Evolutionary conservation across 2,888 invertebrate species (phyloP).

Genomic region (Drosophila parthenogenetica): DNA sequence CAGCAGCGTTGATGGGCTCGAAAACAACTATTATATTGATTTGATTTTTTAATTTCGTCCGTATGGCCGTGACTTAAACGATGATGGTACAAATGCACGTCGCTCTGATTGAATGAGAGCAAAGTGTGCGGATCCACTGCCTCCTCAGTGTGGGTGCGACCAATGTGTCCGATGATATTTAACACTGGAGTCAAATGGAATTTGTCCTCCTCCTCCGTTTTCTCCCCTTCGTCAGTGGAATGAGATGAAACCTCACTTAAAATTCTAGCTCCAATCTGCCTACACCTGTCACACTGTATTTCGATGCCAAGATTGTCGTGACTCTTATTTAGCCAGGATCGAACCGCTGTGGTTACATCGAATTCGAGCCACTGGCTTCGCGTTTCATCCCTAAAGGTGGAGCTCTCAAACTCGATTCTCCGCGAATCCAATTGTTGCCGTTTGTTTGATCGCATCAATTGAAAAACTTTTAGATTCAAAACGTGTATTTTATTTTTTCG

Average conservation of each 20-base stretch:
- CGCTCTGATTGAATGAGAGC: slow-evolving; percentile 43
- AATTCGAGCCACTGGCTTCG: slow-evolving; percentile 87
- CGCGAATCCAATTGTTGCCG: slow-evolving; percentile 83
- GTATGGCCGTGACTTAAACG: slow-evolving; percentile 8
- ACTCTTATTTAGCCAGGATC: slow-evolving; percentile 85
- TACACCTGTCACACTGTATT: slow-evolving; percentile 86
- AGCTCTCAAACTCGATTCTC: slow-evolving; percentile 81
- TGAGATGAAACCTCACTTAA: slow-evolving; percentile 67
- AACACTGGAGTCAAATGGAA: slow-evolving; percentile 81
- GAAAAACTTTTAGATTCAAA: slow-evolving; percentile 73
- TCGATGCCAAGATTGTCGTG: slow-evolving; percentile 86
- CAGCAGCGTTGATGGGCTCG: slow-evolving; percentile 87
- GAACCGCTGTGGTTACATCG: slow-evolving; percentile 86
- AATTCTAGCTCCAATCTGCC: slow-evolving; percentile 84
- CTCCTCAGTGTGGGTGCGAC: slow-evolving; percentile 62
- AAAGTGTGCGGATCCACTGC: slow-evolving; percentile 20
- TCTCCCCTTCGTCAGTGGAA: no score
- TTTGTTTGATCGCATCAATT: slow-evolving; percentile 66
- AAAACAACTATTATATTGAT: slow-evolving; percentile 86
- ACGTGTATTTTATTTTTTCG: slow-evolving; percentile 5
- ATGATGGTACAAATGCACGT: slow-evolving; percentile 52
- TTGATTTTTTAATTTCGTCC: slow-evolving; percentile 50
- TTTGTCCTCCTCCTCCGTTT: slow-evolving; percentile 15
- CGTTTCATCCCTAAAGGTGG: slow-evolving; percentile 61
- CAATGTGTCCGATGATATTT: slow-evolving; percentile 82